Evolutionary conservation across 1,140 invertebrate species (phyloP).

Genomic region (Cydia pomonella): DNA sequence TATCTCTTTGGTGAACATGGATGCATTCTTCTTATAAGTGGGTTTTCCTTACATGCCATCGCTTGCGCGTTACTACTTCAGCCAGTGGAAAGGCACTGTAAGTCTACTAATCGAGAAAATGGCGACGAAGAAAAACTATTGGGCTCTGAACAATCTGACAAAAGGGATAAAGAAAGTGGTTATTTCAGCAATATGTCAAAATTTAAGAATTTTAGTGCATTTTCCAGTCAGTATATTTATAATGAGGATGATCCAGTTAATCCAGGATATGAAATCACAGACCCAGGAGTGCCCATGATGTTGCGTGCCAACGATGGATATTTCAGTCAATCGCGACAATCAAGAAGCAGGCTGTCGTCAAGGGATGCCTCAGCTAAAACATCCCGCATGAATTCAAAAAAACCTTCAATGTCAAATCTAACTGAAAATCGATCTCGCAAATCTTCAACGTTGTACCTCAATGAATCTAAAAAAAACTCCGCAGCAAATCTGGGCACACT

Average conservation of each 20-base stretch:
- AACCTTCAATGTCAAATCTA: slow-evolving; percentile 74
- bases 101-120: slow-evolving; percentile 52
- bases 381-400: slow-evolving; percentile 70
- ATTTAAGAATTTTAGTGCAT: slow-evolving; percentile 75
- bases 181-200: slow-evolving; percentile 71
- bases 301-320: slow-evolving; percentile 84
- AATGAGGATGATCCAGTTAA: slow-evolving; percentile 83
- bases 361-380: slow-evolving; percentile 67
- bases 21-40: slow-evolving; percentile 81
- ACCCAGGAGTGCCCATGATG: slow-evolving; percentile 84
- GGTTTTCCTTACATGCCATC: slow-evolving; percentile 81
- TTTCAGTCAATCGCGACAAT: slow-evolving; percentile 79
- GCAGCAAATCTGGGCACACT: slow-evolving; percentile 66
- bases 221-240: slow-evolving; percentile 85
- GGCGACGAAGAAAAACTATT: slow-evolving; percentile 59
- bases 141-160: slow-evolving; percentile 43
- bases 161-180: slow-evolving; percentile 60
- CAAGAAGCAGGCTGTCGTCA: slow-evolving; percentile 74
- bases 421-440: slow-evolving; percentile 70
- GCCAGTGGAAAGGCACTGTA: slow-evolving; percentile 84
- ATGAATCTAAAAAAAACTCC: slow-evolving; percentile 77
- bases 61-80: slow-evolving; percentile 82
- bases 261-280: slow-evolving; percentile 84
- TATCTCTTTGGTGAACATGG: slow-evolving; percentile 80
- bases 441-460: slow-evolving; percentile 72